Evolutionary conservation across 2,797 vertebrate species (phyloP).

Genomic region (Danio kyathit): DNA sequence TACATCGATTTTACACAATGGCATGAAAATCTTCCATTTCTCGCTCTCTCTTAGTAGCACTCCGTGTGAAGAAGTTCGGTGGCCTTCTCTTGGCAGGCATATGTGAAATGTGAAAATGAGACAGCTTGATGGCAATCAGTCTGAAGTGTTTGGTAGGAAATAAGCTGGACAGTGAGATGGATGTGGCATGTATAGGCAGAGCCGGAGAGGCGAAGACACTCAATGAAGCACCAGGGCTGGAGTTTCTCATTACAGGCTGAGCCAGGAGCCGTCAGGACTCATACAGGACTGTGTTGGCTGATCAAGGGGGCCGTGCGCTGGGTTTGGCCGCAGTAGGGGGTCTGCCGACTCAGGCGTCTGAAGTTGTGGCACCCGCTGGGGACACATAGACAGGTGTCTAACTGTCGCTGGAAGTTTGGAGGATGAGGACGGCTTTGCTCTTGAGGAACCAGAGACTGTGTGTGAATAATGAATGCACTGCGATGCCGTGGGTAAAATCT

Average conservation of each 20-base stretch:
- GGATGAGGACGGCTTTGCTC: slow-evolving; percentile 22
- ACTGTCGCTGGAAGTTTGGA: slow-evolving; percentile 60
- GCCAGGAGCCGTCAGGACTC: slow-evolving; percentile 38
- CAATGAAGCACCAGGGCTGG: slow-evolving; percentile 23
- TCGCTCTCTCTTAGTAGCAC: not conserved
- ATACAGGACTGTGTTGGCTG: slow-evolving; percentile 53
- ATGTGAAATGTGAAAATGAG: slow-evolving; percentile 38
- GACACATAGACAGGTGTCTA: slow-evolving; percentile 63
- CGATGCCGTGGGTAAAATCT: not conserved
- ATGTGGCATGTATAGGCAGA: slow-evolving; percentile 24
- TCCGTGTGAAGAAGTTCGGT: not conserved
- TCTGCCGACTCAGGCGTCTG: slow-evolving; percentile 63
- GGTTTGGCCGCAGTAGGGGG: slow-evolving; percentile 65
- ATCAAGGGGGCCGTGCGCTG: slow-evolving; percentile 66
- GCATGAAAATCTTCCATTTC: slow-evolving; percentile 8
- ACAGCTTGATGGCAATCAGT: slow-evolving; percentile 39
- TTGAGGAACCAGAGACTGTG: not conserved
- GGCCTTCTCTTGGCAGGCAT: slow-evolving; percentile 24
- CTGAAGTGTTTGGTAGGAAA: slow-evolving; percentile 27
- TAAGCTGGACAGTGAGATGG: slow-evolving; percentile 28
- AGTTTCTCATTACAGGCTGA: slow-evolving; percentile 36
- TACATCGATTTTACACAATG: not conserved
- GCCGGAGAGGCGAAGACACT: slow-evolving; percentile 12
- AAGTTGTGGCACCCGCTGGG: slow-evolving; percentile 72
- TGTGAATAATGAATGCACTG: slow-evolving; percentile 30